Evolutionary conservation across 2,888 invertebrate species (phyloP).

Genomic region (Ormia ochracea): DNA sequence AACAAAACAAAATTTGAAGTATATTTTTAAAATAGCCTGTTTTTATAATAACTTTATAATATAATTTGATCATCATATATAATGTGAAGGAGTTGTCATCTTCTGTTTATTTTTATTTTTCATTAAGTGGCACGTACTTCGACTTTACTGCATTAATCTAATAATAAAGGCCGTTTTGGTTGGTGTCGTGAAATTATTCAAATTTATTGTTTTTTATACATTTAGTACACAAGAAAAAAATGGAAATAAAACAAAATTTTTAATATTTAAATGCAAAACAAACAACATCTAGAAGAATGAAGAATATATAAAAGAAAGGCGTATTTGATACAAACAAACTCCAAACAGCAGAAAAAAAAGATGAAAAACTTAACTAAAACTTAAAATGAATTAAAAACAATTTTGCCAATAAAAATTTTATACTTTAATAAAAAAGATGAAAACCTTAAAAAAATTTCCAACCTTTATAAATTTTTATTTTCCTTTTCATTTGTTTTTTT

Average conservation of each 20-base stretch:
- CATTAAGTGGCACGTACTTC: conserved; percentile 14
- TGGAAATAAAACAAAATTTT: conserved; percentile 31
- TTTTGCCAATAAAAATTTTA: conserved; percentile 61
- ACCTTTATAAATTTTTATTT: conserved; percentile 22
- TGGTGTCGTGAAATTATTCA: conserved; percentile 30
- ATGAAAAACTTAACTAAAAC: conserved; percentile 38
- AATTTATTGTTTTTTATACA: conserved; percentile 38
- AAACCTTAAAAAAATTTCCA: conserved; percentile 33
- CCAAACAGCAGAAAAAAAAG: conserved; percentile 22
- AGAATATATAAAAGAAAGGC: conserved; percentile 1
- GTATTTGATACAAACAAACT: conserved; percentile 32
- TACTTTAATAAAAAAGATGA: conserved; percentile 56
- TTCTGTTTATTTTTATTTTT: conserved; percentile 23
- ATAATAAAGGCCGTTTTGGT: conserved; percentile 33
- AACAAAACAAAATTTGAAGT: conserved; percentile 55
- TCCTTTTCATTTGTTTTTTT: neutral
- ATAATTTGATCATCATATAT: conserved; percentile 55
- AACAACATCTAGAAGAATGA: conserved; percentile 47
- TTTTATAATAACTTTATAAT: conserved; percentile 55
- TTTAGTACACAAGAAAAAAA: conserved; percentile 13
- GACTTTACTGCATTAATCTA: conserved; percentile 34
- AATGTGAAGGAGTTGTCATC: conserved; percentile 41
- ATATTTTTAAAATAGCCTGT: conserved; percentile 58
- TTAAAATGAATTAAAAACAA: conserved; percentile 40
- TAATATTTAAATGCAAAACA: conserved; percentile 57